Percentiles rank a stretch among this genome's conserved stretches.
Evolutionary conservation across 1,140 invertebrate genomes (phyloP).

Genomic region (Tachypleus tridentatus): DNA sequence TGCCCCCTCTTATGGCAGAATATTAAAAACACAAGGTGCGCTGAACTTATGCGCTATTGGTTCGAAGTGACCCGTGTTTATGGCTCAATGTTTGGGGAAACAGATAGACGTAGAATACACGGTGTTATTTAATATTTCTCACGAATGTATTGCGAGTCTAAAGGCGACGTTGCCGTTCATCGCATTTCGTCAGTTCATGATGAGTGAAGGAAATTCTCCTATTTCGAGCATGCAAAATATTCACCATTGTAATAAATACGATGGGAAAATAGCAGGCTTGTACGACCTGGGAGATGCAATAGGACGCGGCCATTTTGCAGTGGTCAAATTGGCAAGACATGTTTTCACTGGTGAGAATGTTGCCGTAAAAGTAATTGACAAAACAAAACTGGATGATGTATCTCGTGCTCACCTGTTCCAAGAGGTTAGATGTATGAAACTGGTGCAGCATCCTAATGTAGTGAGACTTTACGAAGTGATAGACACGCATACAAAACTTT

Average conservation of each 20-base stretch:
- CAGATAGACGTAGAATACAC: too few species aligned
- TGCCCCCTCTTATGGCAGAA: too few species aligned
- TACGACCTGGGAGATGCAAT: conserved; percentile 93
- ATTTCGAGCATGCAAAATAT: too few species aligned
- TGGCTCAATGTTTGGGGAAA: too few species aligned
- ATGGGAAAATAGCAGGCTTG: conserved; percentile 84
- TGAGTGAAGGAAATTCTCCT: too few species aligned
- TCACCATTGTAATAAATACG: conserved; percentile 28
- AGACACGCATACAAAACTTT: conserved; percentile 91
- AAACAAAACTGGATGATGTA: conserved; percentile 90
- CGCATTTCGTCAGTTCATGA: too few species aligned
- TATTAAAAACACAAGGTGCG: too few species aligned
- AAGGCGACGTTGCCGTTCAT: too few species aligned
- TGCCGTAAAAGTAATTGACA: conserved; percentile 79
- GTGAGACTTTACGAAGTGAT: conserved; percentile 94
- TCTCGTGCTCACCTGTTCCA: conserved; percentile 88
- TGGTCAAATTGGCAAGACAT: conserved; percentile 95
- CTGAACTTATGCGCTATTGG: too few species aligned
- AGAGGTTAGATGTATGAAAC: conserved; percentile 85
- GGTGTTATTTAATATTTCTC: too few species aligned
- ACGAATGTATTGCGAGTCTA: too few species aligned
- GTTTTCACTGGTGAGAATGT: conserved; percentile 83
- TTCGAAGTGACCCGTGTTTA: too few species aligned
- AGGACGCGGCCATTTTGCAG: conserved; percentile 90
- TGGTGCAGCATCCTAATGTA: conserved; percentile 97